Conservation (phyloP, 2,797 vertebrate species). For the Enteromius anoplus region DNA sequence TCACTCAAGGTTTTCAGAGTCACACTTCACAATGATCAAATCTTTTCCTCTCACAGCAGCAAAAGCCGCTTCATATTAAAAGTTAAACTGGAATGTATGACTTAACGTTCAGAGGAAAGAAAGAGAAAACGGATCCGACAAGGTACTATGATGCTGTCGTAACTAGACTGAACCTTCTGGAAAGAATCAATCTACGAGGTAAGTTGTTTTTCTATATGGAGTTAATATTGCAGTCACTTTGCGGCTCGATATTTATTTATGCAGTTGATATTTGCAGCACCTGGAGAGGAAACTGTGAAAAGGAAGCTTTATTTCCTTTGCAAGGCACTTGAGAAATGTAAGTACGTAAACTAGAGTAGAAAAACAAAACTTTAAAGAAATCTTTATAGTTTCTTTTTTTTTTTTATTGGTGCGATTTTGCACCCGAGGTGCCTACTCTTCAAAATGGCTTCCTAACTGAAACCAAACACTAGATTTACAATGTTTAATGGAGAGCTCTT, state of each 20-base stretch:
- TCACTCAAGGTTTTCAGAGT: conserved; percentile 46
- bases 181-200: conserved; percentile 17
- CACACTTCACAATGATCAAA: conserved; percentile 47
- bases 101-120: background rate
- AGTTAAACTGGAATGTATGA: conserved; percentile 36
- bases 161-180: conserved; percentile 5
- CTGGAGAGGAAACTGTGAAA: conserved; percentile 79
- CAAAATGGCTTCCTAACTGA: conserved; percentile 23
- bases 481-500: conserved; percentile 5
- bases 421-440: conserved; percentile 13
- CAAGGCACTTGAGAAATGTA: conserved; percentile 67
- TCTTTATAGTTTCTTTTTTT: background rate
- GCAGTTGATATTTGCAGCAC: conserved; percentile 67
- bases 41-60: background rate
- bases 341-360: conserved; percentile 39
- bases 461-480: background rate
- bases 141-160: conserved; percentile 10
- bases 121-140: conserved; percentile 2
- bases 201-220: conserved; percentile 28
- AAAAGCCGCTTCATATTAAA: background rate
- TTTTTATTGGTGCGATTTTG: background rate
- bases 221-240: conserved; percentile 46
- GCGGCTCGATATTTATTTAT: conserved; percentile 57
- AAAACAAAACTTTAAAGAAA: background rate
- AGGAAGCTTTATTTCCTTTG: conserved; percentile 78